Base-by-base conservation (phyloP, 1,140 invertebrate genomes). In the Orius insidiosus region DNA sequence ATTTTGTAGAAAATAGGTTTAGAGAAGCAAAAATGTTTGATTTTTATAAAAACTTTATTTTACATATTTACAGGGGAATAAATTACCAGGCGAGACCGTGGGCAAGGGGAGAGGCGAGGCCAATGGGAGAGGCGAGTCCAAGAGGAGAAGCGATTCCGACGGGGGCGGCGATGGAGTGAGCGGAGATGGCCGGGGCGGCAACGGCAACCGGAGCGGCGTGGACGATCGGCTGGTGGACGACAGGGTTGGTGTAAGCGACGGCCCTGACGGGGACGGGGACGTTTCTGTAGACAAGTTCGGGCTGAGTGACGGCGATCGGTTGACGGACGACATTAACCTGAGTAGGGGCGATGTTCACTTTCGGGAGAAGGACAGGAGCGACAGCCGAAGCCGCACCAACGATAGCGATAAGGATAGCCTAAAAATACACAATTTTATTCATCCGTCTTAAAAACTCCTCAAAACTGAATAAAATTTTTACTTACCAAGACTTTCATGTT, bases 301-400 rank as follows among this genome's bases (percentile, higher is more conserved):
- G 49, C 36, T 60, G 53, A 1, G 53, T 45, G 5, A 59, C 50
- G 18, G 56, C 52, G 44, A 55, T 49, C 5, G 55, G 56, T 44
- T 59, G 59, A 33, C 46, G 54, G 52, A 60, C 54, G 7, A 58
- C 52, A 1, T 51, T 58, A 10, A 58, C 53, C 40, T 59, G 51
- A n/a, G 58, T 45, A 4, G 59, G 50, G 10, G 51, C 51, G 4
- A 56, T 48, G 8, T 53, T 37, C 5, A 60, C 58, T 42, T 54
- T 58, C 9, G 55, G 52, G 16, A 48, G 34, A 8, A 58, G 35
- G 7, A 51, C 49, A 8, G 43, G 41, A 15, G 47, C n/a, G 16
- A 53, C 50, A 0, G 45, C 48, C 6, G 49, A 33, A 16, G 42
- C 39, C 10, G 42, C 49, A 9, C 41, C 41, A n/a, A 51, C 18